A percentile compares a stretch with the other conserved stretches of the same genome.
Conservation (phyloP, 2,797 vertebrate genomes). For the Furcifer pardalis region DNA sequence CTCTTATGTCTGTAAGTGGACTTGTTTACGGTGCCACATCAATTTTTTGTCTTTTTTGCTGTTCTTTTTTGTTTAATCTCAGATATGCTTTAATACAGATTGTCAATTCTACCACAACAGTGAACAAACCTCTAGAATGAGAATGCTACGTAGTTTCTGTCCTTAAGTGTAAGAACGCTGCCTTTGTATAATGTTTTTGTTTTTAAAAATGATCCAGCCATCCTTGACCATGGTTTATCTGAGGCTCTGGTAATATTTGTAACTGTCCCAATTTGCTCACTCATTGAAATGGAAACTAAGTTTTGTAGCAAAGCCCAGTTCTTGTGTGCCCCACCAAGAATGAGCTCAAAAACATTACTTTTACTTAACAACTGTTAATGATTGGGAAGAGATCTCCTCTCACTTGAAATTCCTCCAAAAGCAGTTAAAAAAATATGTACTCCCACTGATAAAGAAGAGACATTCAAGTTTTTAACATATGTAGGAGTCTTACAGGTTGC, state of each 20-base stretch:
- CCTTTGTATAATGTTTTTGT: too few relatives aligned
- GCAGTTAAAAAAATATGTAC: not conserved
- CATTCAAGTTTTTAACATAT: not conserved
- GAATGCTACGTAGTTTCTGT: not conserved
- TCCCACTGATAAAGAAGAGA: constrained; percentile 2
- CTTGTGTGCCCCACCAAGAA: not conserved
- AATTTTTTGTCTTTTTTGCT: too few relatives aligned
- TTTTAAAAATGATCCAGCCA: too few relatives aligned
- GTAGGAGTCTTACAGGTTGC: too few relatives aligned
- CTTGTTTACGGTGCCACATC: too few relatives aligned
- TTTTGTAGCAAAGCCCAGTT: constrained; percentile 6
- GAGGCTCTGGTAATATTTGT: constrained; percentile 11
- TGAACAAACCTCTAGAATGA: not conserved
- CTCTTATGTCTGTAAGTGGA: too few relatives aligned
- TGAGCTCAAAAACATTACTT: not conserved
- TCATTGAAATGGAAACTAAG: constrained; percentile 11
- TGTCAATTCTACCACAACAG: not conserved
- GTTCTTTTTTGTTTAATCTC: too few relatives aligned
- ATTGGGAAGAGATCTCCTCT: constrained; percentile 10
- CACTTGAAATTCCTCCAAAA: not conserved
- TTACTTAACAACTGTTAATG: not conserved
- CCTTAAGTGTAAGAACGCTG: not conserved
- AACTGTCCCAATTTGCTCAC: not conserved
- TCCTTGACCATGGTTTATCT: not conserved
- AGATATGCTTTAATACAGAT: too few relatives aligned